Conservation (phyloP, 2,797 vertebrate species). For the Platyrinchus mystaceus region DNA sequence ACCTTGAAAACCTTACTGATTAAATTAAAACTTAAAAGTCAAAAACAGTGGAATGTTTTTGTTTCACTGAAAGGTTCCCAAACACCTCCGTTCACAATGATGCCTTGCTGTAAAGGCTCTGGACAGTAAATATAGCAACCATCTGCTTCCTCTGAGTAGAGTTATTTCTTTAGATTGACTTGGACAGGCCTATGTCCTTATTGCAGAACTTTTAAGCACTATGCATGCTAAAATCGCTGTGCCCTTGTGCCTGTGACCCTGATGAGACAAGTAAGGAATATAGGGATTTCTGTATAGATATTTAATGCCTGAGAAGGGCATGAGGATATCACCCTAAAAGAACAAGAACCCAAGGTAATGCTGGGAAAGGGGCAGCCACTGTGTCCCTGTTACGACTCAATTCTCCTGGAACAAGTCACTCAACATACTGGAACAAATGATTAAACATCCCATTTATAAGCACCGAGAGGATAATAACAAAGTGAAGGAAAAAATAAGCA, state of each 20-base stretch:
- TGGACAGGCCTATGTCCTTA: neutral
- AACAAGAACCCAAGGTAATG: neutral
- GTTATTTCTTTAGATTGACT: neutral
- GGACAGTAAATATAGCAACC: neutral
- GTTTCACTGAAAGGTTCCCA: neutral
- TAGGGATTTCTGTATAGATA: neutral
- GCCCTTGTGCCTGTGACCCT: neutral
- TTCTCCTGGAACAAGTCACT: neutral
- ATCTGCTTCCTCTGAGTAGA: neutral
- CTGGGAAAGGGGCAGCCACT: neutral
- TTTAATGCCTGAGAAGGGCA: neutral
- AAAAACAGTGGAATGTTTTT: neutral
- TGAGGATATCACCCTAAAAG: neutral
- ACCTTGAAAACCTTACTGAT: neutral
- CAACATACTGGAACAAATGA: neutral
- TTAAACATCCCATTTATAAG: neutral
- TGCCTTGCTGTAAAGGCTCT: neutral
- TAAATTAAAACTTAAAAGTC: neutral
- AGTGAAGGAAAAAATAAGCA: neutral
- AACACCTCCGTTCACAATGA: neutral
- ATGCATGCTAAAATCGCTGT: neutral
- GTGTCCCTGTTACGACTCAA: fast-evolving
- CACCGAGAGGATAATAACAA: neutral
- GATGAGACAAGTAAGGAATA: neutral
- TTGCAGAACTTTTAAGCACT: neutral